These are phyloP conservation scores for Drosophila sturtevanti DNA, from an alignment of 1,140 invertebrate species.

Conservation along the genomic window DNA sequence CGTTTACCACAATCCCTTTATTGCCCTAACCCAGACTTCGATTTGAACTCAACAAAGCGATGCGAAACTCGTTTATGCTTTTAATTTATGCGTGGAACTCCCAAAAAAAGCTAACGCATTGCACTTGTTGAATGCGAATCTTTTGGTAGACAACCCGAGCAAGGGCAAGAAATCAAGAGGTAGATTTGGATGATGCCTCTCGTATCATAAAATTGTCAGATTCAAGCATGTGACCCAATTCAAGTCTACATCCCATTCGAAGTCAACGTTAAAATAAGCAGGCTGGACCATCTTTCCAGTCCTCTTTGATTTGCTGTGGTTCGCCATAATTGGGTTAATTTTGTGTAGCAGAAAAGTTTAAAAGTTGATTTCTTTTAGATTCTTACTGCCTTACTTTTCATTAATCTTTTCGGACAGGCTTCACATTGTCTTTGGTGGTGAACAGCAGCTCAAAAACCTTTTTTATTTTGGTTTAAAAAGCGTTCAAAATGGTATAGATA, in stretches of 20 bases:
- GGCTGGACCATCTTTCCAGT: slow-evolving; percentile 43
- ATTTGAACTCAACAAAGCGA: slow-evolving; percentile 67
- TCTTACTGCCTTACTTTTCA: neutral
- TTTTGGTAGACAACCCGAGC: neutral
- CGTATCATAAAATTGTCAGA: slow-evolving; percentile 66
- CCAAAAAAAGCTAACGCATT: slow-evolving; percentile 61
- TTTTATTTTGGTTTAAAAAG: neutral
- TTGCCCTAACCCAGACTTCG: slow-evolving; percentile 48
- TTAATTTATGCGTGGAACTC: slow-evolving; percentile 78
- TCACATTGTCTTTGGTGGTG: neutral
- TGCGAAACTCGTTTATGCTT: slow-evolving; percentile 78
- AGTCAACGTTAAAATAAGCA: neutral
- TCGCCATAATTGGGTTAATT: slow-evolving; percentile 77
- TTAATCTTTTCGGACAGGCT: neutral
- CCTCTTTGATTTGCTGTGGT: slow-evolving; percentile 73
- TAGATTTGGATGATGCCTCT: slow-evolving; percentile 2
- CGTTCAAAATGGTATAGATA: neutral
- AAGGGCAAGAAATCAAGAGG: slow-evolving; percentile 1
- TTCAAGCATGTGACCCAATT: slow-evolving; percentile 76
- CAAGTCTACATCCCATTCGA: slow-evolving; percentile 29
- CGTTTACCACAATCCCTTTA: slow-evolving; percentile 5
- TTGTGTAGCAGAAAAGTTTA: slow-evolving; percentile 48
- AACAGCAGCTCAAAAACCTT: neutral
- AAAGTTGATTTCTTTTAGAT: too few species aligned
- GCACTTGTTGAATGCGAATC: slow-evolving; percentile 71